Evolutionary conservation across 2,797 vertebrate species (phyloP), one percentile per base, ranked within the genome.

Genomic region (Tenualosa ilisha): DNA sequence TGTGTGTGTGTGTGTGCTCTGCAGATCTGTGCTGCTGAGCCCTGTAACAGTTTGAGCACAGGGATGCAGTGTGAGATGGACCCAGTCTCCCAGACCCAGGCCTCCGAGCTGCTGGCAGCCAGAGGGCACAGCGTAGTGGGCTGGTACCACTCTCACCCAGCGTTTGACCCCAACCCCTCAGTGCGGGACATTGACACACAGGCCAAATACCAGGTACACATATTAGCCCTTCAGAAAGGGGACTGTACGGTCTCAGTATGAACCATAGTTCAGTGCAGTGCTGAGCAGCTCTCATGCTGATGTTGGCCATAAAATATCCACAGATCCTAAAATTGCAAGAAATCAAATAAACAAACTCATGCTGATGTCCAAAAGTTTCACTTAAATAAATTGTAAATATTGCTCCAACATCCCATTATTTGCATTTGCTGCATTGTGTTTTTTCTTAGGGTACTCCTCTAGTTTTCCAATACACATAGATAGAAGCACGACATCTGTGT

Each of bases 61-160:
- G 98, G 98, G 0, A 89, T 99, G 79, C 98, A 99, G 93, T 99
- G 98, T 0, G 98, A 99, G 94, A 99, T 99, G 98, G 98, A 99
- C 88, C 97, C 98, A 0, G 95, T 99, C 6, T 98, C 98, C 53
- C 98, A 99, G 84, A 99, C 98, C 0, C 97, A 98, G 91, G 98
- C 98, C 24, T 98, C 97, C 0, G 98, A 99, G 81, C 85, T 94
- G 0, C 94, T 99, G 89, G 95, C 96, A 0, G 92, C 93, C 37
- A 92, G 96, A 86, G 98, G 98, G 15, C 95, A 95, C 90, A 93
- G 93, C 8, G 96, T 99, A 1, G 96, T 99, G 20, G 98, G 98
- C 11, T 99, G 98, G 98, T 99, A 99, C 93, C 98, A 99, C 89
- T 99, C 98, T 0, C 98, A 99, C 88, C 98, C 98, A 0, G 95